Percentiles rank a stretch among this genome's conserved stretches.
phyloP scores from a whole-genome alignment of 2,797 vertebrate genomes.

The Paguma larvata region DNA sequence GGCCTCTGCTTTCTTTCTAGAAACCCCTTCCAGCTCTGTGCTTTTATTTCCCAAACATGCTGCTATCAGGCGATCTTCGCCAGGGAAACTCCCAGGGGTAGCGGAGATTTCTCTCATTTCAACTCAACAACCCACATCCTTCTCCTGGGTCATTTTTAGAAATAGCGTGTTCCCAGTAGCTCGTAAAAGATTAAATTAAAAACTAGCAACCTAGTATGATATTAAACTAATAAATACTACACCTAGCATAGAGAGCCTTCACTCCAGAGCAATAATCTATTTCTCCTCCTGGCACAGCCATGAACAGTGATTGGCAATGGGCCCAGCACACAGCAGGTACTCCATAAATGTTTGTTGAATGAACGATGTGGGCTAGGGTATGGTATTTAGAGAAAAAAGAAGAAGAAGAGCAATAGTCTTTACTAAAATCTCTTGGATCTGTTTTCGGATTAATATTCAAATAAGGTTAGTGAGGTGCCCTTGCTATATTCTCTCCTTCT shows the following conservation, averaged over 20 bases:
- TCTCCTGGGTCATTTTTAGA: slow-evolving; percentile 75
- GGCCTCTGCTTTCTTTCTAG: background rate
- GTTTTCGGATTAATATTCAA: slow-evolving; percentile 56
- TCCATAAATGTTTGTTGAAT: background rate
- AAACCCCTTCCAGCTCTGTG: background rate
- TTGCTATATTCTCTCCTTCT: background rate
- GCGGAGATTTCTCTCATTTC: slow-evolving; percentile 51
- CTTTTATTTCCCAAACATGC: background rate
- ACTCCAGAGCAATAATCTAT: background rate
- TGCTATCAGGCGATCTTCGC: background rate
- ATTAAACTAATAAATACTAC: slow-evolving; percentile 86
- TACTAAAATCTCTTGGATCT: background rate
- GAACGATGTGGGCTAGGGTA: background rate
- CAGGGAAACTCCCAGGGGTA: slow-evolving; percentile 20
- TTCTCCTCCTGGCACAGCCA: background rate
- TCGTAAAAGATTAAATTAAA: slow-evolving; percentile 85
- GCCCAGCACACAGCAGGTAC: background rate
- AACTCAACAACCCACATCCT: slow-evolving; percentile 59
- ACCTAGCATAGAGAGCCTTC: slow-evolving; percentile 57
- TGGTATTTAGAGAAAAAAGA: background rate
- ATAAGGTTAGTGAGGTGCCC: background rate
- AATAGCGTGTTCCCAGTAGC: slow-evolving; percentile 66
- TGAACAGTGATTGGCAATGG: background rate
- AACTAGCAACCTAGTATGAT: slow-evolving; percentile 76
- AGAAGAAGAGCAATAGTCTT: background rate